Percentiles rank a stretch among this genome's conserved stretches.
Evolutionary conservation across 2,888 invertebrate genomes (phyloP).

Genomic region (Cryptus viduatorius): DNA sequence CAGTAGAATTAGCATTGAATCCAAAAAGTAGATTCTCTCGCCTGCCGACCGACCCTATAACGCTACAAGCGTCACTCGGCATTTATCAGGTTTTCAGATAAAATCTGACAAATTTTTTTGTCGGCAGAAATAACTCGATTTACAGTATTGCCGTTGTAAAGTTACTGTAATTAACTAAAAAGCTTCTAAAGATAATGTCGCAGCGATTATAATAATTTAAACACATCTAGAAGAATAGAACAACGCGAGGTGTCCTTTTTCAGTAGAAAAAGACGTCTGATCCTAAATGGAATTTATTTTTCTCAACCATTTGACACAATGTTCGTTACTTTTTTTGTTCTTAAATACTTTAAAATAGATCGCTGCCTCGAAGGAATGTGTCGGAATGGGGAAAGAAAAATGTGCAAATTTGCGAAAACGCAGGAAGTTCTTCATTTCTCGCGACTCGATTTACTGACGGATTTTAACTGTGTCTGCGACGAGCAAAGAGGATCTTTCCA

Average conservation of each 20-base stretch:
- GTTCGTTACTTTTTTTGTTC: not conserved
- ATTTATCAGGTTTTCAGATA: not conserved
- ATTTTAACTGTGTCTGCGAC: conserved; percentile 36
- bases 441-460: conserved; percentile 47
- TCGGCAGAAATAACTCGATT: not conserved
- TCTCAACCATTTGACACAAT: not conserved
- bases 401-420: conserved; percentile 40
- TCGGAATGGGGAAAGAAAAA: conserved; percentile 8
- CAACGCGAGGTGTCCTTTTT: too few relatives aligned
- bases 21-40: conserved; percentile 22
- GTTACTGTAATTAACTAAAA: not conserved
- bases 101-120: not conserved
- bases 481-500: conserved; percentile 56
- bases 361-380: conserved; percentile 6
- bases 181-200: not conserved
- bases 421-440: conserved; percentile 56
- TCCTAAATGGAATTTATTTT: not conserved
- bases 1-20: conserved; percentile 19
- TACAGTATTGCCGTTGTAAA: not conserved
- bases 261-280: too few relatives aligned
- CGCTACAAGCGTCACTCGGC: not conserved
- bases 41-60: not conserved
- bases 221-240: too few relatives aligned
- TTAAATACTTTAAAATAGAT: not conserved
- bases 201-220: not conserved